These are phyloP conservation scores for Nycticryphes semicollaris DNA, from an alignment of 2,113 vertebrate species.

Conservation along the genomic window DNA sequence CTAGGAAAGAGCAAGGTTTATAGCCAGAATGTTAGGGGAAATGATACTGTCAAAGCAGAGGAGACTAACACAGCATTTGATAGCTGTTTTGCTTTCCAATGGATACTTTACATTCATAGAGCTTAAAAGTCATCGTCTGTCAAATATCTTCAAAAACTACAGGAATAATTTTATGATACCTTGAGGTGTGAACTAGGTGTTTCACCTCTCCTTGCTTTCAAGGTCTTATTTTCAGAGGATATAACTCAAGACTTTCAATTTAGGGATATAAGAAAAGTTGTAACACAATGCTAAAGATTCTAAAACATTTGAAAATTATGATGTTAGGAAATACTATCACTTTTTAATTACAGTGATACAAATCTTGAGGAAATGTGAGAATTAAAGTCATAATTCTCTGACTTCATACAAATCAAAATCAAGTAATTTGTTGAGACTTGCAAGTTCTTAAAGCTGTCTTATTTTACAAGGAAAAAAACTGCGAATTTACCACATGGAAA, in stretches of 20 bases:
- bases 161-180: neutral
- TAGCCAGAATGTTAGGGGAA: neutral
- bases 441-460: neutral
- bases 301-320: neutral
- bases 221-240: neutral
- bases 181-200: neutral
- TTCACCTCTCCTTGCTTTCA: neutral
- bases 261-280: neutral
- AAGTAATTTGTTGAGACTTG: neutral
- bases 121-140: neutral
- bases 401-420: neutral
- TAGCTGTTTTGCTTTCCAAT: neutral
- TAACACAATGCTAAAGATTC: neutral
- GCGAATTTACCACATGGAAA: neutral
- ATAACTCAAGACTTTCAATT: neutral
- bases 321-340: neutral
- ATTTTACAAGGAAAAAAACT: neutral
- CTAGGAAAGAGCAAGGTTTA: neutral
- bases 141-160: neutral
- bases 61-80: neutral
- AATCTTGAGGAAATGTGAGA: neutral
- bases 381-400: neutral
- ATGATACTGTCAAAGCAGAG: neutral
- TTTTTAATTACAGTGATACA: neutral
- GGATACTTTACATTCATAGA: neutral